phyloP scores from a whole-genome alignment of 2,113 vertebrate species.

The Sakesphorus luctuosus region DNA sequence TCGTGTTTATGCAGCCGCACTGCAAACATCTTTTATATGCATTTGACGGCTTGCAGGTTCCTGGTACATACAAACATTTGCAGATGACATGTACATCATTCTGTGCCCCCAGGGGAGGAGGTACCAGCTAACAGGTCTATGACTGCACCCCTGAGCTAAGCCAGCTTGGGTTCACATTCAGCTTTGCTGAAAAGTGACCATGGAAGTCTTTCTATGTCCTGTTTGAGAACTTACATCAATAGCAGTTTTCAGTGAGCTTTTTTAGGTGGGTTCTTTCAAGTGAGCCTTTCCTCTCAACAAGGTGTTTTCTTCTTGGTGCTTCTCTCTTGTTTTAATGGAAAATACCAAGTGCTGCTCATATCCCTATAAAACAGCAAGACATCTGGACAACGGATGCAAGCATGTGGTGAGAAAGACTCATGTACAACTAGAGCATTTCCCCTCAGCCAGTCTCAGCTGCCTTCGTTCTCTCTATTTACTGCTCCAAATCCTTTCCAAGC shows the following conservation, averaged over 20 bases:
- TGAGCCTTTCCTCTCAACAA: not conserved
- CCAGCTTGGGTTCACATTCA: not conserved
- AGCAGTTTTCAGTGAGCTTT: not conserved
- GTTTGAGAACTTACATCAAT: not conserved
- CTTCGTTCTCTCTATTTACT: not conserved
- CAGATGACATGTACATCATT: not conserved
- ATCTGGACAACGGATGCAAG: not conserved
- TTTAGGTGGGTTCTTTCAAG: not conserved
- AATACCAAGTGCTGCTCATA: not conserved
- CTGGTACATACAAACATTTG: not conserved
- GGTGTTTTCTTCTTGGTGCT: not conserved
- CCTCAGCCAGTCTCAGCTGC: not conserved
- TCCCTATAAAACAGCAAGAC: not conserved
- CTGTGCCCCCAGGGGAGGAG: rapidly evolving
- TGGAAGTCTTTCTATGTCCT: not conserved
- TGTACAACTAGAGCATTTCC: not conserved
- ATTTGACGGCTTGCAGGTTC: not conserved
- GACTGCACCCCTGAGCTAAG: not conserved
- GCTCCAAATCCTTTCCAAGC: not conserved
- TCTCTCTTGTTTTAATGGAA: not conserved
- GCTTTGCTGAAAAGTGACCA: not conserved
- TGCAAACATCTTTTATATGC: not conserved
- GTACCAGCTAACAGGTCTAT: not conserved
- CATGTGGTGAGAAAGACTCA: not conserved
- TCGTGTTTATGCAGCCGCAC: not conserved